These are phyloP conservation scores for Celastrina argiolus DNA, from an alignment of 2,888 invertebrate genomes.

Conservation along the genomic window DNA sequence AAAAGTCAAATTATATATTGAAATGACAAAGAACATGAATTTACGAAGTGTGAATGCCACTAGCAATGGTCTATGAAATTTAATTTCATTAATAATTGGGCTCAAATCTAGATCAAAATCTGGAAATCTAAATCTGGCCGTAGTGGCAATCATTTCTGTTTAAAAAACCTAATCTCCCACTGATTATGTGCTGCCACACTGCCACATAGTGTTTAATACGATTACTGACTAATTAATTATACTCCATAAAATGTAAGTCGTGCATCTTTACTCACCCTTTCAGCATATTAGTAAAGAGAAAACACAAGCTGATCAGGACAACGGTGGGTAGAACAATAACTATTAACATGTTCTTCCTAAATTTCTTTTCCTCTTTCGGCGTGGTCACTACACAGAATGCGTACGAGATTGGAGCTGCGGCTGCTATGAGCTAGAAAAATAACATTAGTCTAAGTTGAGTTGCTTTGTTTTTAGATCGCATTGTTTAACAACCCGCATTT, in stretches of 20 bases:
- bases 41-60: not conserved
- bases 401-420: slow-evolving; percentile 69
- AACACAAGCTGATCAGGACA: slow-evolving; percentile 59
- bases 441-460: not conserved
- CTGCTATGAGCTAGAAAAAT: slow-evolving; percentile 57
- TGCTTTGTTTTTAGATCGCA: no score
- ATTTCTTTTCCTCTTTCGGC: slow-evolving; percentile 50
- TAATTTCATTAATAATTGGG: no score
- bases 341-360: slow-evolving; percentile 56
- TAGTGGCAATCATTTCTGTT: no score
- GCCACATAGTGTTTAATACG: no score
- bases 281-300: slow-evolving; percentile 67
- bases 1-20: slow-evolving; percentile 26
- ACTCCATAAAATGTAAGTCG: no score
- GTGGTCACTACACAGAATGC: slow-evolving; percentile 59
- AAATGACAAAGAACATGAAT: not conserved
- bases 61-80: slow-evolving; percentile 1
- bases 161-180: no score
- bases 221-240: no score
- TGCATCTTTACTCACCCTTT: slow-evolving; percentile 58
- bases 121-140: no score
- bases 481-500: not conserved
- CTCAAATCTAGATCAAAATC: no score
- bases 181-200: no score
- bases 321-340: slow-evolving; percentile 59